Evolutionary conservation across 2,888 invertebrate species (phyloP).

Genomic region (Aleiodes leptofemur): DNA sequence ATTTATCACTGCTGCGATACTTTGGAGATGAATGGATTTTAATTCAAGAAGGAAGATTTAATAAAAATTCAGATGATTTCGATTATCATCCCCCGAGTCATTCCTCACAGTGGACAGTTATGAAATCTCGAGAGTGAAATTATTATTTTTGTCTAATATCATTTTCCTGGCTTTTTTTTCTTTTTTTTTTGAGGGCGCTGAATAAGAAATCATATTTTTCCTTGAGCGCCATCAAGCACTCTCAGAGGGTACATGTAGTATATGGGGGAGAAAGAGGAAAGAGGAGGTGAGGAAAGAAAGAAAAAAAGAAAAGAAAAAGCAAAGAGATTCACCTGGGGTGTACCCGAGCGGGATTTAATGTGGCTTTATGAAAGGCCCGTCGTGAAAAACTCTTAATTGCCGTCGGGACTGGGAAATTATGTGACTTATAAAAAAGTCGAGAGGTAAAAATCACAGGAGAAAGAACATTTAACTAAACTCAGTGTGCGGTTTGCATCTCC

Average conservation of each 20-base stretch:
- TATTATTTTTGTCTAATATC: slow-evolving; percentile 69
- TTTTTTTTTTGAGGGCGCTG: slow-evolving; percentile 16
- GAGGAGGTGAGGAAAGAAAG: neutral
- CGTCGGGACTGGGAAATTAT: slow-evolving; percentile 65
- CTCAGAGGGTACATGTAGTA: slow-evolving; percentile 32
- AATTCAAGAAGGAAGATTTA: slow-evolving; percentile 6
- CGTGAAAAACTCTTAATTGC: slow-evolving; percentile 72
- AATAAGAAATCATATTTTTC: slow-evolving; percentile 71
- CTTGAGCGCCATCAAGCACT: slow-evolving; percentile 30
- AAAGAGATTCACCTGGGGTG: slow-evolving; percentile 39
- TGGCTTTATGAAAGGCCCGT: slow-evolving; percentile 71
- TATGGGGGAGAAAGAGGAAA: neutral
- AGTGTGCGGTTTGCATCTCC: slow-evolving; percentile 12
- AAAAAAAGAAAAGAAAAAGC: slow-evolving; percentile 37
- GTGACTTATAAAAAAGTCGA: slow-evolving; percentile 52
- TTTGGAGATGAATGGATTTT: slow-evolving; percentile 8
- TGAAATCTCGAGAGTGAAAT: slow-evolving; percentile 72
- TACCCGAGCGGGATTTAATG: slow-evolving; percentile 67
- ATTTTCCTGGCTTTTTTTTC: slow-evolving; percentile 40
- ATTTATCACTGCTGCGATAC: neutral
- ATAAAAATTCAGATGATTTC: slow-evolving; percentile 15
- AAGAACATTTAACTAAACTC: slow-evolving; percentile 12
- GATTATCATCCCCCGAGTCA: slow-evolving; percentile 22
- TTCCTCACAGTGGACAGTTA: slow-evolving; percentile 67
- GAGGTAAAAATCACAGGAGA: slow-evolving; percentile 38